A percentile compares a stretch with the other conserved stretches of the same genome.
These are phyloP conservation scores for Phasia obesa DNA, from an alignment of 2,888 invertebrate species.

Conservation along the genomic window DNA sequence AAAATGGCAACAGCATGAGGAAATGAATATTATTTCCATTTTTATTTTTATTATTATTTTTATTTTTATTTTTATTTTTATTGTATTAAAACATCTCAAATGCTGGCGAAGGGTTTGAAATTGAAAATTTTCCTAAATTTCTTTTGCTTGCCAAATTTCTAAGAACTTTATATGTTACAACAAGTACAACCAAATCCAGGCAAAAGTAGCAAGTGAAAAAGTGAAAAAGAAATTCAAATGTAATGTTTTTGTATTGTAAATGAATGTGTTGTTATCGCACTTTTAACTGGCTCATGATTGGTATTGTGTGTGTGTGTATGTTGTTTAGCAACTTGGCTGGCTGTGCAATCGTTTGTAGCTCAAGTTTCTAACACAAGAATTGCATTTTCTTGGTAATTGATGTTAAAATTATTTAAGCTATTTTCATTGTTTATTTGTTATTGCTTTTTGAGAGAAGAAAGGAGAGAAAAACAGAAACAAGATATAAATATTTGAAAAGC, in stretches of 20 bases:
- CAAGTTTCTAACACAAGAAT: slow-evolving; percentile 24
- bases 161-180: not conserved
- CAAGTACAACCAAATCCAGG: not conserved
- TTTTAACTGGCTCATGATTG: slow-evolving; percentile 30
- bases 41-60: not conserved
- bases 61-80: not conserved
- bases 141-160: not conserved
- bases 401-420: slow-evolving; percentile 48
- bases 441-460: not conserved
- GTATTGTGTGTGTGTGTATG: slow-evolving; percentile 17
- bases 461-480: not conserved
- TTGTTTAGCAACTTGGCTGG: slow-evolving; percentile 12
- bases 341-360: not conserved
- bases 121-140: slow-evolving; percentile 18
- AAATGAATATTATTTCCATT: slow-evolving; percentile 49
- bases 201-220: not conserved
- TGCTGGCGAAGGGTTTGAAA: not conserved
- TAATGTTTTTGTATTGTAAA: slow-evolving; percentile 4
- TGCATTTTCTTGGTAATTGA: slow-evolving; percentile 53
- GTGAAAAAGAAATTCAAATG: not conserved
- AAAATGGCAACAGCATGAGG: slow-evolving; percentile 40
- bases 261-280: slow-evolving; percentile 34
- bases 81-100: not conserved
- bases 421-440: slow-evolving; percentile 30
- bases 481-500: slow-evolving; percentile 14